Conservation (phyloP, 2,888 invertebrate genomes). For the Eilema depressum region DNA sequence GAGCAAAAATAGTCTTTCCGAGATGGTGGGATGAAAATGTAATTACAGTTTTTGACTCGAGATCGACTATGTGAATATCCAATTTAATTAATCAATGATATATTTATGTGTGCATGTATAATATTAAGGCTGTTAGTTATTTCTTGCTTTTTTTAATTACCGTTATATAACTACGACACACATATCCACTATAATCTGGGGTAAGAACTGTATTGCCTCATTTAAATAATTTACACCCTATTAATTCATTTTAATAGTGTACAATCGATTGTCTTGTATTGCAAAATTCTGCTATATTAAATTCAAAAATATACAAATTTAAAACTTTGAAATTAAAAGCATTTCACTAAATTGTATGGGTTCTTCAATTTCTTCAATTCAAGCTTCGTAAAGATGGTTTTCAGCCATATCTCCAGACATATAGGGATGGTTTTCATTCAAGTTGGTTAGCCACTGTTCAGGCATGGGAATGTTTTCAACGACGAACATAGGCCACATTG, state of each 20-base stretch:
- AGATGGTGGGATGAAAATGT: too few relatives aligned
- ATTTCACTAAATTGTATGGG: slow-evolving; percentile 8
- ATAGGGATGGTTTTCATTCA: slow-evolving; percentile 64
- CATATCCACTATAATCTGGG: too few relatives aligned
- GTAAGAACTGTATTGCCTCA: too few relatives aligned
- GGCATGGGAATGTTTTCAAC: slow-evolving; percentile 60
- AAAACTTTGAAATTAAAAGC: not conserved
- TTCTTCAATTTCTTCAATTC: slow-evolving; percentile 29
- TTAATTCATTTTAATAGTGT: too few relatives aligned
- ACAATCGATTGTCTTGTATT: not conserved
- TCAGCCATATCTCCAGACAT: slow-evolving; percentile 61
- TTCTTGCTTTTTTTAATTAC: not conserved
- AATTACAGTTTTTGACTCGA: slow-evolving; percentile 2
- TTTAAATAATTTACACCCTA: too few relatives aligned
- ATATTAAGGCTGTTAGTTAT: not conserved
- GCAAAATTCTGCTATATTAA: not conserved
- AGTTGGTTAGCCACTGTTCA: slow-evolving; percentile 57
- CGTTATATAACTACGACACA: too few relatives aligned
- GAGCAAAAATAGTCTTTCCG: too few relatives aligned
- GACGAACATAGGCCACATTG: slow-evolving; percentile 54
- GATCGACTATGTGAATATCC: slow-evolving; percentile 35
- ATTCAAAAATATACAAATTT: slow-evolving; percentile 4
- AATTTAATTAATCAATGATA: slow-evolving; percentile 18
- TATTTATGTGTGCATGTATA: not conserved
- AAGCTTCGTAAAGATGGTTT: slow-evolving; percentile 50